Percentiles rank a stretch among this genome's conserved stretches.
Evolutionary conservation across 1,140 invertebrate genomes (phyloP).

Genomic region (Plectrocnemia conspersa): DNA sequence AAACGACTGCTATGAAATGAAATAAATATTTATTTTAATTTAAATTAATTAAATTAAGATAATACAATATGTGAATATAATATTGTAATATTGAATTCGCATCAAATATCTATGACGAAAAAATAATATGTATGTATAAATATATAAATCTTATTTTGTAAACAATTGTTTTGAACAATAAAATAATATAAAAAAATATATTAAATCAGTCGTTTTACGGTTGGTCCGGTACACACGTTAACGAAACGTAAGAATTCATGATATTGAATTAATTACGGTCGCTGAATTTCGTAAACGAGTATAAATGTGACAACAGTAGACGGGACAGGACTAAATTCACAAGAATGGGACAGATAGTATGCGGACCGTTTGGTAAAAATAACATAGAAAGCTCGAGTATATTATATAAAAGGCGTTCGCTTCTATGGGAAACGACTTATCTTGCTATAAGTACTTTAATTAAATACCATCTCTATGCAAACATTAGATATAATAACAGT

Average conservation of each 20-base stretch:
- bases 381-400: no score
- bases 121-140: no score
- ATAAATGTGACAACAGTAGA: slow-evolving; percentile 29
- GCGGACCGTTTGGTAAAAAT: no score
- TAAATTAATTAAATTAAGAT: not conserved
- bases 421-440: no score
- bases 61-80: not conserved
- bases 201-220: not conserved
- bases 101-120: no score
- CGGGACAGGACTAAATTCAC: slow-evolving; percentile 19
- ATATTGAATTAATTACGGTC: slow-evolving; percentile 33
- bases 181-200: not conserved
- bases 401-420: no score
- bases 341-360: slow-evolving; percentile 10
- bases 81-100: no score
- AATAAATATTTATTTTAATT: not conserved
- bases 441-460: no score
- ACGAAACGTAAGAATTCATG: slow-evolving; percentile 31
- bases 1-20: not conserved
- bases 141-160: no score
- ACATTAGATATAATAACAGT: no score
- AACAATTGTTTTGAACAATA: no score
- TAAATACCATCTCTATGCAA: no score
- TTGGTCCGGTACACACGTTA: slow-evolving; percentile 29
- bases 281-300: slow-evolving; percentile 12